Percentiles rank a stretch among this genome's conserved stretches.
Conservation (phyloP, 2,113 vertebrate genomes). For the Petromus typicus region DNA sequence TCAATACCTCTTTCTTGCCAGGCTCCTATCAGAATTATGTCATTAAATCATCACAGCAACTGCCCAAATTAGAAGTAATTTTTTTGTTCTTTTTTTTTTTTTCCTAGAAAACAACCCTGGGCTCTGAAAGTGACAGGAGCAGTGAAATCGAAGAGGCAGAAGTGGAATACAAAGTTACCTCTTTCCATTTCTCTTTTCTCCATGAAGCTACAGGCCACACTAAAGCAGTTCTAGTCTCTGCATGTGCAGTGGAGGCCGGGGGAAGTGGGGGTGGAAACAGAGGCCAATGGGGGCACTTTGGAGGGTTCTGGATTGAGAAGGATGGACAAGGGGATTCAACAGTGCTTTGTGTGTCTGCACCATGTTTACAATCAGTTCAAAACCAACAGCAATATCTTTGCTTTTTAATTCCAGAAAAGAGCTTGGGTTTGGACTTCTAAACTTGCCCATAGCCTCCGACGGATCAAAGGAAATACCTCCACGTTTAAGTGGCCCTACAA, state of each 20-base stretch:
- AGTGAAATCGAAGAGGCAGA: too few relatives aligned
- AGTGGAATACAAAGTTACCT: background rate
- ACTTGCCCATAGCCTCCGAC: background rate
- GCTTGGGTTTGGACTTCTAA: constrained; percentile 31
- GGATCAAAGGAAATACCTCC: background rate
- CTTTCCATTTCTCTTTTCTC: background rate
- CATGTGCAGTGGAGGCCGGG: background rate
- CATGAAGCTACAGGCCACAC: too few relatives aligned
- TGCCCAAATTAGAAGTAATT: background rate
- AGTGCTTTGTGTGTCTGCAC: background rate
- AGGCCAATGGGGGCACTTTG: background rate
- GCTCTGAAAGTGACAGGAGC: background rate
- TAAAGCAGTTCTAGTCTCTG: background rate
- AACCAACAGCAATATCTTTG: background rate
- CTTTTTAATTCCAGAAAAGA: background rate
- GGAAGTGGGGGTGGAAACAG: too few relatives aligned
- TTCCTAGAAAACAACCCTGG: background rate
- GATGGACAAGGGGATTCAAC: background rate
- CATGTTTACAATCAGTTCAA: background rate
- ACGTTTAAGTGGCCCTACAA: background rate
- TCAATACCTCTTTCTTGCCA: background rate
- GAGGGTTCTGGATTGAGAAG: background rate
- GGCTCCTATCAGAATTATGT: background rate
- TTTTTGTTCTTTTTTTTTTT: background rate
- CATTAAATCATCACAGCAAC: background rate